Evolutionary conservation across 2,797 vertebrate genomes (phyloP).

Genomic region (Sciaenops ocellatus): DNA sequence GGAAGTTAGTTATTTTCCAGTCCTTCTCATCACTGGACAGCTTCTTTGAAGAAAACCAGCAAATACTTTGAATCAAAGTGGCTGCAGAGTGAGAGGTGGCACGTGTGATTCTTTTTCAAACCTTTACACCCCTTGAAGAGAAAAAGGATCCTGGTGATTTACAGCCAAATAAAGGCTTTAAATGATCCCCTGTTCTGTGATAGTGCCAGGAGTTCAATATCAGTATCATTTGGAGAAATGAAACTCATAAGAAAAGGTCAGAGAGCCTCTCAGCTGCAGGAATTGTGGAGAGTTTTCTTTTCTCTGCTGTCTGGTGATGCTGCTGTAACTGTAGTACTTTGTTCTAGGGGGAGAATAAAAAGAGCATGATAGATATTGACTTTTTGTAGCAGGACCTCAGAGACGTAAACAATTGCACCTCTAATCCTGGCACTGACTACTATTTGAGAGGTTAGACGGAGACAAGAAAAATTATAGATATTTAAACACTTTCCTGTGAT

Average conservation of each 20-base stretch:
- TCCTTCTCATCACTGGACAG: constrained; percentile 54
- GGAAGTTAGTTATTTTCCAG: constrained; percentile 70
- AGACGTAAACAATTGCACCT: constrained; percentile 68
- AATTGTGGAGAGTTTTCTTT: constrained; percentile 70
- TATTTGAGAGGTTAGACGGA: constrained; percentile 60
- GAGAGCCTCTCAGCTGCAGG: constrained; percentile 60
- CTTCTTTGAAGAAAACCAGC: constrained; percentile 69
- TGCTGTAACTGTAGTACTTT: constrained; percentile 65
- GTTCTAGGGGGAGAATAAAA: constrained; percentile 74
- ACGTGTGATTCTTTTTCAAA: constrained; percentile 41
- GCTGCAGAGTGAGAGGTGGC: constrained; percentile 48
- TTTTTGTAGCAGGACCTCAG: constrained; percentile 75
- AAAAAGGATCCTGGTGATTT: constrained; percentile 71
- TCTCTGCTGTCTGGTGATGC: constrained; percentile 43
- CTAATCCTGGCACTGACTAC: constrained; percentile 54
- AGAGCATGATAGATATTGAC: constrained; percentile 78
- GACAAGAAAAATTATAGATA: constrained; percentile 47
- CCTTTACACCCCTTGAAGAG: constrained; percentile 41
- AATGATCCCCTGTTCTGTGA: constrained; percentile 62
- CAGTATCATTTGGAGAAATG: constrained; percentile 73
- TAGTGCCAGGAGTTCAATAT: constrained; percentile 74
- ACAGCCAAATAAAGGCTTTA: constrained; percentile 72
- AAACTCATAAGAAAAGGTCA: constrained; percentile 81
- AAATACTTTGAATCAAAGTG: constrained; percentile 66
- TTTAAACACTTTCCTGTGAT: constrained; percentile 58